These are phyloP conservation scores for Oligia fasciuncula DNA, from an alignment of 2,888 invertebrate species.

Conservation along the genomic window DNA sequence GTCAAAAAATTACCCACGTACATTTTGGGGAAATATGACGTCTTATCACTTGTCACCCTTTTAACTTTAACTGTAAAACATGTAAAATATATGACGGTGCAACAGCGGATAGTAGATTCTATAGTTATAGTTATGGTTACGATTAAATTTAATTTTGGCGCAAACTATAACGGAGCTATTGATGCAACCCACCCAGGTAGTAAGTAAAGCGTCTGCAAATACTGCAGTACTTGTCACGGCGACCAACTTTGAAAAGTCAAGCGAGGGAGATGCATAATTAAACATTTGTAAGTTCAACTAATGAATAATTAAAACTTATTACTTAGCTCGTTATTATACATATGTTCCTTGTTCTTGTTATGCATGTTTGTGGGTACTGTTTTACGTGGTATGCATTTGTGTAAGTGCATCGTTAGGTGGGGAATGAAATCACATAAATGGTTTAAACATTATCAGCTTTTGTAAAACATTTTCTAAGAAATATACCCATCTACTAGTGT, in stretches of 20 bases:
- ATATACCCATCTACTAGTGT: too few species aligned
- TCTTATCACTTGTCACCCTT: too few species aligned
- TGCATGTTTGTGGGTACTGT: slow-evolving; percentile 2
- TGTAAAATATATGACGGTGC: too few species aligned
- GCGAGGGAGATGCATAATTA: slow-evolving; percentile 63
- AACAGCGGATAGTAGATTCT: too few species aligned
- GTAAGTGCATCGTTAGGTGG: background rate
- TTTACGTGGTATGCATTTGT: background rate
- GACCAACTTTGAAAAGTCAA: slow-evolving; percentile 57
- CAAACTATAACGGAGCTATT: too few species aligned
- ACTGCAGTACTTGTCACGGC: slow-evolving; percentile 46
- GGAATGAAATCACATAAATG: too few species aligned
- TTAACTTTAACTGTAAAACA: too few species aligned
- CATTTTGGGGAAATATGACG: too few species aligned
- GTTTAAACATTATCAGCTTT: background rate
- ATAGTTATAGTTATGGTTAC: too few species aligned
- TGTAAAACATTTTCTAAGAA: background rate
- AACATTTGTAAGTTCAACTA: slow-evolving; percentile 61
- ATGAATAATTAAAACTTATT: slow-evolving; percentile 64
- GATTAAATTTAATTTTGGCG: too few species aligned
- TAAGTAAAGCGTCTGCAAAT: slow-evolving; percentile 25
- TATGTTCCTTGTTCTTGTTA: slow-evolving; percentile 18
- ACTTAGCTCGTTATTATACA: slow-evolving; percentile 55
- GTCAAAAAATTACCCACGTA: too few species aligned
- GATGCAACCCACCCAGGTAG: too few species aligned